Evolutionary conservation across 2,888 invertebrate species (phyloP), one percentile per base, ranked within the genome.

Genomic region (Harmothoe impar): DNA sequence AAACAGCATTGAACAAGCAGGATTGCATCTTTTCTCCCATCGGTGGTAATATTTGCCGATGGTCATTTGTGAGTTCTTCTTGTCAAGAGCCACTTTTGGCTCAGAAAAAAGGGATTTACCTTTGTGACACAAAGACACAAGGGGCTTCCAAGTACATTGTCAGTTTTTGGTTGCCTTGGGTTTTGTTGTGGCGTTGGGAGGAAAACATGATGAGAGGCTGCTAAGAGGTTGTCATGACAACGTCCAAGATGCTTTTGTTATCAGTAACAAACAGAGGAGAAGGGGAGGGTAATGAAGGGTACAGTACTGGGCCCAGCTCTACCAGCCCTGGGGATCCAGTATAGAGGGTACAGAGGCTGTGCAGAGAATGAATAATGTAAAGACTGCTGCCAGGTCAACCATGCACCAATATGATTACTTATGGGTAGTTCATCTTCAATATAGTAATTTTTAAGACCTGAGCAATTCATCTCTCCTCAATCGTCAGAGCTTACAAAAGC

Each of bases 81-180:
- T 62, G 62, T 62, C 62, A 62, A 62, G 7, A n/a, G n/a, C 62
- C n/a, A n/a, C 23, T 20, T n/a, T 62, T 62, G 20, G n/a, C 3
- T 62, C 12, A 62, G 12, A n/a, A 12, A 62, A 62, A 62, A 62
- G 15, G n/a, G 15, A 3, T 3, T n/a, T n/a, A n/a, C 62, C 62
- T 62, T n/a, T n/a, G 62, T n/a, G 15, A n/a, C 62, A 62, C n/a
- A 62, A 62, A 62, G 62, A 15, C 62, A 62, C 62, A 20, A n/a
- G n/a, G 62, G 62, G 62, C 62, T 62, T 62, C 62, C 62, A n/a
- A n/a, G 20, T 62, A 62, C 62, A 62, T 62, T 62, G 62, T n/a
- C 43, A 43, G 43, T 62, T 62, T 62, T 20, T 62, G 62, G n/a
- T 62, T 20, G 20, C 3, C 23, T n/a, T 62, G 12, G 3, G 3